These are phyloP conservation scores for Eupristina koningsbergeri DNA, from an alignment of 1,140 invertebrate genomes.

Conservation along the genomic window DNA sequence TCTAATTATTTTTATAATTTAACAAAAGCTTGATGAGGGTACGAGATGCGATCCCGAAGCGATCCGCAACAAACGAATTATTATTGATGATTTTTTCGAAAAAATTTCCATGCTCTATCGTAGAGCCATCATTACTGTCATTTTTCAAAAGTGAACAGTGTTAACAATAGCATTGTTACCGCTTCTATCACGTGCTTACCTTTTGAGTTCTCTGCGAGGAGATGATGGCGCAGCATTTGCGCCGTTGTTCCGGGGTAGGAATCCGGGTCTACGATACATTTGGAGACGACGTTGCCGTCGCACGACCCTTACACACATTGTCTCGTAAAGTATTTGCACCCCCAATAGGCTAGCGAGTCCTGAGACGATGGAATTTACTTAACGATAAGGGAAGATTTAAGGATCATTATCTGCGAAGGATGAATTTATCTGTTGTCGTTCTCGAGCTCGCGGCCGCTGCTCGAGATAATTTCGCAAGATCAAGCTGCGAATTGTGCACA, in stretches of 20 bases:
- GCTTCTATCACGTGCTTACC: conserved; percentile 19
- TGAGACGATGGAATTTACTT: conserved; percentile 57
- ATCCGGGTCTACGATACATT: conserved; percentile 30
- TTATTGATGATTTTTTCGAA: no score
- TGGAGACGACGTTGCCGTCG: conserved; percentile 9
- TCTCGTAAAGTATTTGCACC: conserved; percentile 56
- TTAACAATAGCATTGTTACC: no score
- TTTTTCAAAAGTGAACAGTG: no score
- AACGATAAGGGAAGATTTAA: conserved; percentile 64
- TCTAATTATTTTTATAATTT: no score
- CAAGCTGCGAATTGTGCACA: neutral
- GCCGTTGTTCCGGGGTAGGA: neutral
- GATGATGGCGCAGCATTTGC: neutral
- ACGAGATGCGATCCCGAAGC: no score
- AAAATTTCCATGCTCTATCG: no score
- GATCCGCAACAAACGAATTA: no score
- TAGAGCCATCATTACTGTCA: no score
- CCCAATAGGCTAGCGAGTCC: conserved; percentile 18
- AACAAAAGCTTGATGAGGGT: no score
- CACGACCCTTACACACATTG: conserved; percentile 54
- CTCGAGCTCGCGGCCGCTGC: no score
- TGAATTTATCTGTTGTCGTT: conserved; percentile 55
- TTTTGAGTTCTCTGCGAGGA: neutral
- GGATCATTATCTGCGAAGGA: conserved; percentile 60
- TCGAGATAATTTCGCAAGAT: conserved; percentile 26